Evolutionary conservation across 2,797 vertebrate species (phyloP).

Genomic region (Trichosurus vulpecula): DNA sequence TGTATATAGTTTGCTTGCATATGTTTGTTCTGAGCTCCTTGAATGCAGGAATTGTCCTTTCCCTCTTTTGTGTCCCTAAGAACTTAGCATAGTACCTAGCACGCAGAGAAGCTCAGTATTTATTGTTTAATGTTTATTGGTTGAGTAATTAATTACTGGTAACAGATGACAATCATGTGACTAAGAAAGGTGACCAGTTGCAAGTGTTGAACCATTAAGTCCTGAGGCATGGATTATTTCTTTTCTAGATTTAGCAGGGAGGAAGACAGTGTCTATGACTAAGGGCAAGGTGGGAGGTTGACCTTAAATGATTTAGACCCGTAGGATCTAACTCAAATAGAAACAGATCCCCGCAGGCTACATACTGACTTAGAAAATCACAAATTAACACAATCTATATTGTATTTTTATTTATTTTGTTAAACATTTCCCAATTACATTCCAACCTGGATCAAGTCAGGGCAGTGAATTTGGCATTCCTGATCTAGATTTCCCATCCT

Average conservation of each 20-base stretch:
- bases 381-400: background rate
- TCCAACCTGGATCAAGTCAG: background rate
- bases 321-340: background rate
- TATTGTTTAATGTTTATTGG: background rate
- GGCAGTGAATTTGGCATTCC: background rate
- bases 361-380: background rate
- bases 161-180: background rate
- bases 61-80: background rate
- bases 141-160: background rate
- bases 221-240: background rate
- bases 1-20: background rate
- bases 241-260: background rate
- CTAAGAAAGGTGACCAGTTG: background rate
- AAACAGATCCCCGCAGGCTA: background rate
- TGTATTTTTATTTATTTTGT: background rate
- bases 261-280: background rate
- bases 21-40: background rate
- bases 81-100: too few relatives aligned
- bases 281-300: background rate
- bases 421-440: background rate
- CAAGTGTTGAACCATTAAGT: background rate
- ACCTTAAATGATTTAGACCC: background rate
- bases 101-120: background rate
- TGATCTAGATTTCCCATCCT: background rate
- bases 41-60: background rate